Evolutionary conservation across 2,888 invertebrate species (phyloP).

Genomic region (Neria commutata): DNA sequence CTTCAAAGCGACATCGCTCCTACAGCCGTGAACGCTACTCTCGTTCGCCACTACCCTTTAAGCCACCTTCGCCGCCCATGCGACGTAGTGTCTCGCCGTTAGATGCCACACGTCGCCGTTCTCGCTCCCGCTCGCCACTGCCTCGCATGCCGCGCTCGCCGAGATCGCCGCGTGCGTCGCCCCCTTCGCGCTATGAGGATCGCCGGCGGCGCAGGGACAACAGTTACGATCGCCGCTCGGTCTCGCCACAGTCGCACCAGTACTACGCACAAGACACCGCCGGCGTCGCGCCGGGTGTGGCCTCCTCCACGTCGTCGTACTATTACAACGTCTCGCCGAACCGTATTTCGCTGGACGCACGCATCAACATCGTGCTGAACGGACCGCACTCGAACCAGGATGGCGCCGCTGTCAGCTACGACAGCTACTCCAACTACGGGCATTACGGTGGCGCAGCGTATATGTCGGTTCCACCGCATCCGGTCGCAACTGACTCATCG

Average conservation of each 20-base stretch:
- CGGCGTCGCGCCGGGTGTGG: constrained; percentile 29
- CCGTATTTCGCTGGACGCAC: constrained; percentile 44
- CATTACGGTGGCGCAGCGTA: constrained; percentile 40
- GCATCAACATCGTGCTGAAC: constrained; percentile 44
- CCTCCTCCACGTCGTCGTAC: constrained; percentile 36
- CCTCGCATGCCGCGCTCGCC: constrained; percentile 31
- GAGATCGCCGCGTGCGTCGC: constrained; percentile 25
- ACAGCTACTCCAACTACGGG: constrained; percentile 41
- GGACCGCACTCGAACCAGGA: constrained; percentile 29
- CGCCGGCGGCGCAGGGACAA: constrained; percentile 30
- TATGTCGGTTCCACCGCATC: constrained; percentile 43
- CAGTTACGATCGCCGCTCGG: constrained; percentile 30
- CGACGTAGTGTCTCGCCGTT: constrained; percentile 47
- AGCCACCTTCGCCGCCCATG: constrained; percentile 59
- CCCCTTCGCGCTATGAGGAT: constrained; percentile 28
- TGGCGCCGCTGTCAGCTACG: constrained; percentile 32
- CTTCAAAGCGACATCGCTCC: constrained; percentile 40
- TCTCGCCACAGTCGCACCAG: constrained; percentile 33
- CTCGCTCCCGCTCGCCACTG: constrained; percentile 25
- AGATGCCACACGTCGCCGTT: constrained; percentile 24
- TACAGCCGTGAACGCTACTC: constrained; percentile 51
- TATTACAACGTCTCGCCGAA: constrained; percentile 52
- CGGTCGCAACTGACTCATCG: constrained; percentile 36
- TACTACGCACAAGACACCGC: constrained; percentile 39
- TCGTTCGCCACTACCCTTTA: constrained; percentile 56